Evolutionary conservation across 2,797 vertebrate genomes (phyloP), one percentile per base, ranked within the genome.

Genomic region (Malacoctenus gilli): DNA sequence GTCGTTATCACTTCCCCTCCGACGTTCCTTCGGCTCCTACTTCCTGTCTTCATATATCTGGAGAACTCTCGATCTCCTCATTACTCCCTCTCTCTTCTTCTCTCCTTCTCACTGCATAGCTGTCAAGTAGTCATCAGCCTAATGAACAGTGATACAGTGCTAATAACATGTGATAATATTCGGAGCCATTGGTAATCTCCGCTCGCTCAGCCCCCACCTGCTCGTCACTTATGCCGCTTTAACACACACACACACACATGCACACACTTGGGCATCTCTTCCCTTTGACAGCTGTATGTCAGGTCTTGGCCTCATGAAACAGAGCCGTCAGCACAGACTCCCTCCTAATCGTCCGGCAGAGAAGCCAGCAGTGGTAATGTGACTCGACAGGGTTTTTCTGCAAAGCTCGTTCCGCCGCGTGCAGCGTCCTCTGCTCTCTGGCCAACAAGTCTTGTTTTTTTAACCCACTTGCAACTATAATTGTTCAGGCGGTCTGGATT

Each of bases 121-220:
- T 83, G 84, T 78, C 71, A 57, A 60, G 39, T 34, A 55, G 72
- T 75, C 86, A 64, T 88, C 82, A 82, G 63, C 74, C 68, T 91
- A 91, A 90, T 86, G 82, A 90, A 80, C 78, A 74, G 80, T 84
- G 91, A 86, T 87, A 68, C 75, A 47, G 63, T 66, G 75, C 85
- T 91, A 91, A 92, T 91, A 85, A 82, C 72, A 62, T 82, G 80
- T 78, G 83, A 90, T 87, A 79, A 89, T 83, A 85, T 89, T 91
- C 88, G 79, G 64, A 82, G 79, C 81, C 71, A 76, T 60, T 68
- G 62, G 75, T 86, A 84, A 88, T 87, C 83, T 85, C 64, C 23
- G 35, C 81, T 86, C 75, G 55, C 74, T 73, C 84, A 81, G 74
- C 59, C 76, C 55, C 89, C 84, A 86, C 87, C 84, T 82, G 73